Percentiles rank a stretch among this genome's conserved stretches.
phyloP scores from a whole-genome alignment of 2,113 vertebrate species.

The Eonycteris spelaea region DNA sequence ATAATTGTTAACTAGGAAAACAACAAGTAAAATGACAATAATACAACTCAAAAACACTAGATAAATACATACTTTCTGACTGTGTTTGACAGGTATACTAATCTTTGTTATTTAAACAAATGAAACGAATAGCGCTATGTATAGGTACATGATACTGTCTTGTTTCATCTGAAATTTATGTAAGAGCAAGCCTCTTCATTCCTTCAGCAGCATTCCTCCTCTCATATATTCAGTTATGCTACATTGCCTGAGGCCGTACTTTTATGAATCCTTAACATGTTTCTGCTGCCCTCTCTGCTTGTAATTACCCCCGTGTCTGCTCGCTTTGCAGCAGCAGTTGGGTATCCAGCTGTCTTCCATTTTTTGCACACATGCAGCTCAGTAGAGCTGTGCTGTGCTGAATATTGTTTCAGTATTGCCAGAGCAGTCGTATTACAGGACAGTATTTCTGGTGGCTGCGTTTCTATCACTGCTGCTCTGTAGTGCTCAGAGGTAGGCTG shows the following conservation, averaged over 20 bases:
- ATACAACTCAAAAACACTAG: not conserved
- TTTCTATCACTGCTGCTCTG: slow-evolving; percentile 24
- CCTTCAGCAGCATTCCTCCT: not conserved
- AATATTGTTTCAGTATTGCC: slow-evolving; percentile 33
- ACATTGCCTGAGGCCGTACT: slow-evolving; percentile 11
- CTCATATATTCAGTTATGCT: not conserved
- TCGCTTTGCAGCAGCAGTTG: slow-evolving; percentile 51
- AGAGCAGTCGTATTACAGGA: not conserved
- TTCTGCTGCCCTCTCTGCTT: slow-evolving; percentile 57
- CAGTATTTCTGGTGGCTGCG: not conserved
- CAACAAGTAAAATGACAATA: not conserved
- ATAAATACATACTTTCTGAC: not conserved
- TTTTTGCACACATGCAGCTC: slow-evolving; percentile 48
- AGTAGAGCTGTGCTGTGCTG: slow-evolving; percentile 32
- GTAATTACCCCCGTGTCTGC: slow-evolving; percentile 33
- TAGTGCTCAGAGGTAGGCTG: slow-evolving; percentile 44
- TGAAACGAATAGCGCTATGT: not conserved
- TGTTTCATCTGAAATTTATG: not conserved
- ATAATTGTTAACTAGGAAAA: not conserved
- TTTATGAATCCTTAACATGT: slow-evolving; percentile 34
- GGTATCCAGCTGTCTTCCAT: slow-evolving; percentile 42
- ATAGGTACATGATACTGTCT: not conserved
- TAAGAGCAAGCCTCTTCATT: not conserved
- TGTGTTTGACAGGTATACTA: not conserved
- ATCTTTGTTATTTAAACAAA: not conserved